A percentile compares a stretch with the other conserved stretches of the same genome.
Evolutionary conservation across 2,797 vertebrate species (phyloP).

Genomic region (Mus spretus): DNA sequence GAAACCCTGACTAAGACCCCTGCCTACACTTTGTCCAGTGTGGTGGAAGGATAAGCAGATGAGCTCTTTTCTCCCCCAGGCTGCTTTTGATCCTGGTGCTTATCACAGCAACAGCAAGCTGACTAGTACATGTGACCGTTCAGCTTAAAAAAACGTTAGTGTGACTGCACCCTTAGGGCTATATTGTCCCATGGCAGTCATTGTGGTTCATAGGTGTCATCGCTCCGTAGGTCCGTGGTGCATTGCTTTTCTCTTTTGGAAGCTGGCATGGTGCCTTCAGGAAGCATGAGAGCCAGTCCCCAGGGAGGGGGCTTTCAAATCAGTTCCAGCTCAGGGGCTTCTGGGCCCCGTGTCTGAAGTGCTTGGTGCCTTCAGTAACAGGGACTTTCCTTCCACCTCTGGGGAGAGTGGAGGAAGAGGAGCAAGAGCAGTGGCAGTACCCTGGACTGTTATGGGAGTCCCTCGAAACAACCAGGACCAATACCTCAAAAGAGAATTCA

Average conservation of each 20-base stretch:
- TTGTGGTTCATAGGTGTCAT: neutral
- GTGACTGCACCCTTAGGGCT: neutral
- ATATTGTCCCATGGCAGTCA: too few relatives aligned
- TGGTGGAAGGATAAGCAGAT: neutral
- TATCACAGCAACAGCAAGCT: neutral
- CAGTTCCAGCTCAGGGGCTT: neutral
- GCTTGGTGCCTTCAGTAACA: neutral
- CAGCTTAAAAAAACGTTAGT: neutral
- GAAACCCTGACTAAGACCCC: too few relatives aligned
- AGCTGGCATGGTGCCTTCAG: neutral
- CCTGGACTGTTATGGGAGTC: neutral
- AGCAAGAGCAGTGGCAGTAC: neutral
- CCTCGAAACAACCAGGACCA: neutral
- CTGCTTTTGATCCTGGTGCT: neutral
- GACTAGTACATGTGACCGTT: neutral
- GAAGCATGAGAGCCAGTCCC: neutral
- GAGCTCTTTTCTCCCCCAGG: neutral
- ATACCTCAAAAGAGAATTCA: neutral
- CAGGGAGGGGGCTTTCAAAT: neutral
- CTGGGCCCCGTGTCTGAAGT: neutral
- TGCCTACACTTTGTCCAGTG: neutral
- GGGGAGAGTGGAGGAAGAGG: neutral
- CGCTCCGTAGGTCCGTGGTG: neutral
- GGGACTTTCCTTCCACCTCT: neutral
- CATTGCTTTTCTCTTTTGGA: neutral